Percentiles rank a stretch among this genome's conserved stretches.
Conservation (phyloP, 2,888 invertebrate genomes). For the Hanleya hanleyi region DNA sequence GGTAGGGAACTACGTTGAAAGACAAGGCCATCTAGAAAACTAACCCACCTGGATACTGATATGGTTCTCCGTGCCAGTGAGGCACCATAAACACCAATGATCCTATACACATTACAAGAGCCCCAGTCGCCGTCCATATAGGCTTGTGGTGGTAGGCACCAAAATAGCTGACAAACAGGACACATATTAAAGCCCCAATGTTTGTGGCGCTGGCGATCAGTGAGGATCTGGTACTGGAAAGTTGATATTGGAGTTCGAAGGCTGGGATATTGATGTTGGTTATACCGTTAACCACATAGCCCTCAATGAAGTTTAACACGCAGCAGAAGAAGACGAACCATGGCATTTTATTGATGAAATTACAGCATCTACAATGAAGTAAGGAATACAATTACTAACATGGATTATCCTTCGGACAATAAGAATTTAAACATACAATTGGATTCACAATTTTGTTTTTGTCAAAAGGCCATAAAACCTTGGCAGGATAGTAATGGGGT, state of each 20-base stretch:
- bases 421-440: too few relatives aligned
- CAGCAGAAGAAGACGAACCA: constrained; percentile 43
- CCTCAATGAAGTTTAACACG: constrained; percentile 50
- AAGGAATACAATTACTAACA: too few relatives aligned
- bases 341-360: constrained; percentile 37
- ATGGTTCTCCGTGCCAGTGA: constrained; percentile 38
- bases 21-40: too few relatives aligned
- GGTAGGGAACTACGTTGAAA: too few relatives aligned
- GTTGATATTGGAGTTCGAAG: constrained; percentile 45
- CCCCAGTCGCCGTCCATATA: constrained; percentile 44
- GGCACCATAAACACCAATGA: constrained; percentile 53
- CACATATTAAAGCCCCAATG: constrained; percentile 45
- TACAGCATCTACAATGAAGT: not conserved
- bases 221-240: constrained; percentile 35
- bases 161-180: constrained; percentile 49
- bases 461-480: too few relatives aligned
- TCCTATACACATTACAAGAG: constrained; percentile 49
- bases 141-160: constrained; percentile 48
- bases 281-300: constrained; percentile 54
- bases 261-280: constrained; percentile 48
- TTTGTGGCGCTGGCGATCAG: constrained; percentile 28
- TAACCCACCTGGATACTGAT: constrained; percentile 36
- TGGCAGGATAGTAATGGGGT: too few relatives aligned
- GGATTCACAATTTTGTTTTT: too few relatives aligned
- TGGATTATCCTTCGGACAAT: too few relatives aligned